Evolutionary conservation across 2,888 invertebrate genomes (phyloP), one percentile per base, ranked within the genome.

Genomic region (Drosophila greeni): DNA sequence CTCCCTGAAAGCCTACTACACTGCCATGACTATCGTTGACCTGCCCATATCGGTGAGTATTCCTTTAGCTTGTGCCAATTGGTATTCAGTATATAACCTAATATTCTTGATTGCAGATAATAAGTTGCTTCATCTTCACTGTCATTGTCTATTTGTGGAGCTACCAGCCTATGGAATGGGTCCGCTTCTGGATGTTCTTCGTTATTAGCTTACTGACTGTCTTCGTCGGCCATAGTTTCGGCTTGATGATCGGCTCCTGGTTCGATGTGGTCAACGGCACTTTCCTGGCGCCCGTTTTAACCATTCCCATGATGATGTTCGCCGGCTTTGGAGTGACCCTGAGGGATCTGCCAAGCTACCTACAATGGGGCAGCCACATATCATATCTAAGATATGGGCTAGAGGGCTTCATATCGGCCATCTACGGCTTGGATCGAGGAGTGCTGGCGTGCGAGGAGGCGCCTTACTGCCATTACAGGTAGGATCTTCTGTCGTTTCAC

Each of bases 221-320:
- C 18, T 93, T 97, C 57, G 96, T 97, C 3, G 96, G 97, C 2
- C 97, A 98, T 90, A 95, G 97, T 85, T 92, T 97, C 74, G 98
- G 98, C 0, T 91, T 98, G 2, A 93, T 97, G 90, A 94, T 98
- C 76, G 98, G 98, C 8, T 95, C 97, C 7, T 94, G 94, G 73
- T 97, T 95, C 75, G 91, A 93, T 85, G 95, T 96, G 66, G 94
- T 95, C 73, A 97, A 97, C 86, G 97, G 98, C 6, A 97, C 98
- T 5, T 98, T 98, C 90, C 89, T 97, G 75, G 98, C 97, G 0
- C 98, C 98, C 1, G 94, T 97, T 0, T 90, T 97, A 12, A 94
- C 95, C 3, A 97, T 98, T 31, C 97, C 98, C 0, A 94, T 98
- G 91, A 95, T 98, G 94, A 95, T 98, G 94, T 98, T 98, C 87